Evolutionary conservation across 1,140 invertebrate genomes (phyloP).

Genomic region (Bicyclus anynana): DNA sequence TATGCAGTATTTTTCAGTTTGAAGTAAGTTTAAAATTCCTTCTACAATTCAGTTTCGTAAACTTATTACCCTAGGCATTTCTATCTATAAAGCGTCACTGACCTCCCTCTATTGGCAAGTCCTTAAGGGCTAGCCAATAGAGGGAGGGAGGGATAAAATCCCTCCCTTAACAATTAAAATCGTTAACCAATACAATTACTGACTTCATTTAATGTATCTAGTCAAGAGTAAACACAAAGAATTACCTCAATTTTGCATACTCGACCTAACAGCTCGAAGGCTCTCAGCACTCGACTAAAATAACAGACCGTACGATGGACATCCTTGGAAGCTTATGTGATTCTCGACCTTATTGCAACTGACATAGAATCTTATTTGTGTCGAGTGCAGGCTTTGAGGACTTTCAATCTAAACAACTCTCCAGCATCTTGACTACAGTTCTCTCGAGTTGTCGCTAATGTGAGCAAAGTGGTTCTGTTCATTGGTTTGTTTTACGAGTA

Average conservation of each 20-base stretch:
- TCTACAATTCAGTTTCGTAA: no score
- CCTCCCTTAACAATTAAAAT: no score
- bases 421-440: conserved; percentile 10
- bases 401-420: conserved; percentile 10
- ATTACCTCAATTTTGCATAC: conserved; percentile 4
- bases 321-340: not conserved
- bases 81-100: no score
- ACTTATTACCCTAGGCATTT: no score
- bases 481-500: conserved; percentile 4
- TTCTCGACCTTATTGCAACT: not conserved
- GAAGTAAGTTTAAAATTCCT: no score
- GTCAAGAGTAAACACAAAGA: no score
- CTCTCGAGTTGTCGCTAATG: conserved; percentile 1
- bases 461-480: conserved; percentile 9
- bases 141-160: no score
- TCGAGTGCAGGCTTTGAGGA: not conserved
- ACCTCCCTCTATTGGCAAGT: no score
- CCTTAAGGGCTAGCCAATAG: no score
- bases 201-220: no score
- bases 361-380: not conserved
- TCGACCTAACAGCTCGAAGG: not conserved
- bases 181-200: no score
- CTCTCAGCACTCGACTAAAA: not conserved
- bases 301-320: not conserved
- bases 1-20: no score